These are phyloP conservation scores for Disparrhopalites patrizii DNA, from an alignment of 2,888 invertebrate genomes.

Conservation along the genomic window DNA sequence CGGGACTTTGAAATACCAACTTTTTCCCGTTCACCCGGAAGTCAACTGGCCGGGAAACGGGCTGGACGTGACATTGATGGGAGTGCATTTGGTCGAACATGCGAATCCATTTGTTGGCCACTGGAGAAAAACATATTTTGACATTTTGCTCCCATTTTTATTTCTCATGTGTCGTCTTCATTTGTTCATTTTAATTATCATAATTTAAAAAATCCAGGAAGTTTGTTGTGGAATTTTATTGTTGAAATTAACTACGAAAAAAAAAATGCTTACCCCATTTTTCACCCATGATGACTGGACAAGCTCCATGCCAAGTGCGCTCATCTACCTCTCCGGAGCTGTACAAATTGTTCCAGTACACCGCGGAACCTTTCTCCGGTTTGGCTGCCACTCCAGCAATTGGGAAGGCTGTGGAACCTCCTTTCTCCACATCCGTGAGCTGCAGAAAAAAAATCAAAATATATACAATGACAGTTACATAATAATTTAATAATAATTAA, in stretches of 20 bases:
- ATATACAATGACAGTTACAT: background rate
- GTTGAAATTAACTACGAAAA: too few relatives aligned
- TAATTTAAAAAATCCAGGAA: background rate
- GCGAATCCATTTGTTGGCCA: conserved; percentile 30
- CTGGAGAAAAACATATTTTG: conserved; percentile 10
- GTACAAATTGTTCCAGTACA: conserved; percentile 53
- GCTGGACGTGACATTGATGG: conserved; percentile 2
- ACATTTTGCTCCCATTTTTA: background rate
- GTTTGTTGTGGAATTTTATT: too few relatives aligned
- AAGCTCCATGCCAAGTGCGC: conserved; percentile 51
- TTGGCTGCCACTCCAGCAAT: conserved; percentile 13
- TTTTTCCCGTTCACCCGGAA: conserved; percentile 16
- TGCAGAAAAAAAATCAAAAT: background rate
- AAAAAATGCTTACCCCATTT: conserved; percentile 51
- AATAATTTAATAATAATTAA: background rate
- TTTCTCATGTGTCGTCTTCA: background rate
- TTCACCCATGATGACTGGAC: conserved; percentile 48
- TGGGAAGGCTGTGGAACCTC: conserved; percentile 18
- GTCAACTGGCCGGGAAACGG: background rate
- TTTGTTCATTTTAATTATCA: background rate
- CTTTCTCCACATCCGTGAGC: conserved; percentile 18
- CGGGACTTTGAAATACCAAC: background rate
- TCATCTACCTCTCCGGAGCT: conserved; percentile 52
- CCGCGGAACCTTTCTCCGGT: conserved; percentile 50
- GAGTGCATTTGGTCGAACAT: conserved; percentile 8